Conservation (phyloP, 2,888 invertebrate species). For the Anticlea derivata region DNA sequence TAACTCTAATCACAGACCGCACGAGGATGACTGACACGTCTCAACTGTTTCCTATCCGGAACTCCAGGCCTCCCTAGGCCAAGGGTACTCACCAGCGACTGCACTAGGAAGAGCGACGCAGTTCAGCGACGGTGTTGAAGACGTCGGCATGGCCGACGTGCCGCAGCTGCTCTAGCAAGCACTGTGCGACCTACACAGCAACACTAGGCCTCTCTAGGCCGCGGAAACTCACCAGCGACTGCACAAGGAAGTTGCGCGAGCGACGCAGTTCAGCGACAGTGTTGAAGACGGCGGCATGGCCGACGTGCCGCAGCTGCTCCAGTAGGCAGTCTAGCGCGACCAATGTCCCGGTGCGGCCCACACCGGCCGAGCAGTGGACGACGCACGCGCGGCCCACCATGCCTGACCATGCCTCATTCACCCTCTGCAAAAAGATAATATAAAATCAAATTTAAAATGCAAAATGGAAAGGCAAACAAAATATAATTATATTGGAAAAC, state of each 20-base stretch:
- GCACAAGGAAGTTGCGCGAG: slow-evolving; percentile 96
- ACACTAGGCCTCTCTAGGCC: too few species aligned
- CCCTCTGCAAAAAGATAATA: slow-evolving; percentile 71
- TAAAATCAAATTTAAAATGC: not conserved
- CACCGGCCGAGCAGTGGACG: slow-evolving; percentile 96
- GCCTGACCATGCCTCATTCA: slow-evolving; percentile 93
- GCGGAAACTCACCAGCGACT: slow-evolving; percentile 86
- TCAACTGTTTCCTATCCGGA: too few species aligned
- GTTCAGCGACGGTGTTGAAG: slow-evolving; percentile 95
- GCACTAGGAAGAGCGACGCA: slow-evolving; percentile 96
- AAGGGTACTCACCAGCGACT: slow-evolving; percentile 86
- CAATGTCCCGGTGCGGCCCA: slow-evolving; percentile 96
- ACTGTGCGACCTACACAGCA: too few species aligned
- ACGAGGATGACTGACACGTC: too few species aligned
- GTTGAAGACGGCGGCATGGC: slow-evolving; percentile 94
- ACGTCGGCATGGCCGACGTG: too few species aligned
- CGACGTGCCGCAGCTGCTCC: slow-evolving; percentile 92
- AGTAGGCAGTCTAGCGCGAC: slow-evolving; percentile 96
- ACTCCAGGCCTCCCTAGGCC: too few species aligned
- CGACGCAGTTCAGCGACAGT: slow-evolving; percentile 94
- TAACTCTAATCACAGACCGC: too few species aligned
- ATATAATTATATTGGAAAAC: too few species aligned
- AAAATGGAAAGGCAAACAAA: too few species aligned
- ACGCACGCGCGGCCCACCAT: slow-evolving; percentile 93
- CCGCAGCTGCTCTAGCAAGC: too few species aligned